Conservation (phyloP, 2,113 vertebrate genomes). For the Nerophis ophidion region DNA sequence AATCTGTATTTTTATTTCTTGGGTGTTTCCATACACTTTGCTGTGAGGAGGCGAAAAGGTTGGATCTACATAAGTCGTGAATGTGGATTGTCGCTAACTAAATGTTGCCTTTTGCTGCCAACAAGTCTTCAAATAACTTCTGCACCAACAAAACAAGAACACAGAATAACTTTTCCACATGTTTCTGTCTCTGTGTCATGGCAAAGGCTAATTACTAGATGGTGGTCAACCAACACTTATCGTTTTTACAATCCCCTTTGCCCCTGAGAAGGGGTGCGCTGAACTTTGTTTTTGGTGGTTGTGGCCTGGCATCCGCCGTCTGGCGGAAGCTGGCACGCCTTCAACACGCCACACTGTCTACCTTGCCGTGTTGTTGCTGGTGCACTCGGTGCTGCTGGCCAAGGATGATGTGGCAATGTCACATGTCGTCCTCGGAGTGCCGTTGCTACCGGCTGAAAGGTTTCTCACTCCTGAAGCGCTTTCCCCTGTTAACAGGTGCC, state of each 20-base stretch:
- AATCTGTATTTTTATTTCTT: background rate
- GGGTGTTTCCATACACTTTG: background rate
- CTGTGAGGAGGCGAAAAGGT: background rate
- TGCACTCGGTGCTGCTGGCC: conserved; percentile 71
- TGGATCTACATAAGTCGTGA: background rate
- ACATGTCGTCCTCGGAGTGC: conserved; percentile 91
- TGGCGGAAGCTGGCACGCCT: conserved; percentile 52
- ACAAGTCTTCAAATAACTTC: conserved; percentile 20
- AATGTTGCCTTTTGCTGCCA: background rate
- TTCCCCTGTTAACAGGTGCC: conserved; percentile 87
- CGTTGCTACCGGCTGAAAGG: conserved; percentile 91
- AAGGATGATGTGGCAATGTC: conserved; percentile 95
- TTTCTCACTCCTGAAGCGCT: conserved; percentile 90
- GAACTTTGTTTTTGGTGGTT: conserved; percentile 13
- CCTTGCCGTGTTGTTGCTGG: conserved; percentile 51
- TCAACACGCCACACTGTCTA: conserved; percentile 55
- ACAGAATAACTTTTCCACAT: background rate
- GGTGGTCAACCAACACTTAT: conserved; percentile 11
- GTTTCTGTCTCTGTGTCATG: conserved; percentile 4
- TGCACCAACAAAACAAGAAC: background rate
- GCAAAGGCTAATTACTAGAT: conserved; percentile 6
- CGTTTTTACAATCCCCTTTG: background rate
- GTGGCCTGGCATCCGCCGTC: conserved; percentile 47
- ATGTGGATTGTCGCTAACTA: conserved; percentile 20
- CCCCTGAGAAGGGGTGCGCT: conserved; percentile 23